Conservation (phyloP, 2,797 vertebrate species). For the Molossus molossus region DNA sequence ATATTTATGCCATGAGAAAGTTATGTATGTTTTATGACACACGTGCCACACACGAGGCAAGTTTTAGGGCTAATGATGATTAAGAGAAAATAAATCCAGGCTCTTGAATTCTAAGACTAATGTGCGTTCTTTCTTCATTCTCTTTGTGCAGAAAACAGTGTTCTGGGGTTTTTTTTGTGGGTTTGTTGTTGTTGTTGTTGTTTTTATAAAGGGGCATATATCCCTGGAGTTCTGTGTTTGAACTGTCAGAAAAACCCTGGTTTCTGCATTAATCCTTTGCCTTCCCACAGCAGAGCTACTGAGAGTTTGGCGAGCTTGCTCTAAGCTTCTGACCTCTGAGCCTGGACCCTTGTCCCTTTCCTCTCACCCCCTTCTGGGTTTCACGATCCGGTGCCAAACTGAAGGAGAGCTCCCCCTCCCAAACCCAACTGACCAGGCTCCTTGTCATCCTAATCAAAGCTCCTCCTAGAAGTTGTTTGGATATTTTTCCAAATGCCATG, state of each 20-base stretch:
- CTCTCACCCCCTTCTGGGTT: background rate
- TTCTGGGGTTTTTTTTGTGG: no score
- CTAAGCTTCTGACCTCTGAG: background rate
- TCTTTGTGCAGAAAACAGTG: background rate
- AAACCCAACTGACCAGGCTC: constrained; percentile 3
- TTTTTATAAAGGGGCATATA: background rate
- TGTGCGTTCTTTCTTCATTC: background rate
- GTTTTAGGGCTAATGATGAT: constrained; percentile 45
- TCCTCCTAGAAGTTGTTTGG: constrained; percentile 43
- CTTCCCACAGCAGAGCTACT: background rate
- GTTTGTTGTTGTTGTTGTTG: no score
- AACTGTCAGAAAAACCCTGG: background rate
- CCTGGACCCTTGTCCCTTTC: background rate
- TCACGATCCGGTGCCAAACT: constrained; percentile 31
- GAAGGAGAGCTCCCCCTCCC: background rate
- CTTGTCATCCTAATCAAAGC: constrained; percentile 38
- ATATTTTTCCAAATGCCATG: constrained; percentile 56
- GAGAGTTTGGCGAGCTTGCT: background rate
- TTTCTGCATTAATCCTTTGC: background rate
- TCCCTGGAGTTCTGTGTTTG: background rate
- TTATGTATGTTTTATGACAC: constrained; percentile 69
- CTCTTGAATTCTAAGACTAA: constrained; percentile 50
- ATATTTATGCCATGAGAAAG: constrained; percentile 68
- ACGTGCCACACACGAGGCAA: constrained; percentile 54
- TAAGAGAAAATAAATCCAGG: constrained; percentile 61